Percentiles rank a stretch among this genome's conserved stretches.
phyloP scores from a whole-genome alignment of 2,113 vertebrate species.

The Pseudopipra pipra region DNA sequence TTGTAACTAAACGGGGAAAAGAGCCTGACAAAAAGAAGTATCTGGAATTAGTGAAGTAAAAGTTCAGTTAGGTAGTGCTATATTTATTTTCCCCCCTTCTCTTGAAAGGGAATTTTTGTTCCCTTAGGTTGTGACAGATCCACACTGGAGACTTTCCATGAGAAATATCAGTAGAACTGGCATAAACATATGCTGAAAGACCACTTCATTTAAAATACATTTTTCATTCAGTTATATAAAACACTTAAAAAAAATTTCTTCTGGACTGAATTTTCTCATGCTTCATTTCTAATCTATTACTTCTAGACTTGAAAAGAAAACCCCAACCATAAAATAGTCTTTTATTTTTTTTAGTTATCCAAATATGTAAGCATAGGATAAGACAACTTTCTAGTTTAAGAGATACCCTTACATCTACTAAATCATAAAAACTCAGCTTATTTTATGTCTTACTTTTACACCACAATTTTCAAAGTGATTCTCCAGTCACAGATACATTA shows the following conservation, averaged over 20 bases:
- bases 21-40: not conserved
- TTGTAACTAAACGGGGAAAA: not conserved
- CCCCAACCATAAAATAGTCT: not conserved
- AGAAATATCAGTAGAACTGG: conserved; percentile 12
- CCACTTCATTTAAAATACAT: not conserved
- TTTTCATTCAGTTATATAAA: not conserved
- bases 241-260: not conserved
- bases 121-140: conserved; percentile 40
- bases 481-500: not conserved
- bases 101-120: conserved; percentile 16
- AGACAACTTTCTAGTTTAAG: not conserved
- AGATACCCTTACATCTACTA: not conserved
- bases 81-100: not conserved
- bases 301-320: not conserved
- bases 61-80: not conserved
- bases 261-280: not conserved
- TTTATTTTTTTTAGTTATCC: not conserved
- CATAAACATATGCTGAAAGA: conserved; percentile 48
- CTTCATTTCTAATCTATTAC: not conserved
- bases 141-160: not conserved
- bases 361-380: not conserved
- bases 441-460: not conserved
- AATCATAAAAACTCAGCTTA: not conserved
- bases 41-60: not conserved
- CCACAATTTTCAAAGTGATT: not conserved